Evolutionary conservation across 2,113 vertebrate species (phyloP), one percentile per base, ranked within the genome.

Genomic region (Poeciliopsis retropinna): DNA sequence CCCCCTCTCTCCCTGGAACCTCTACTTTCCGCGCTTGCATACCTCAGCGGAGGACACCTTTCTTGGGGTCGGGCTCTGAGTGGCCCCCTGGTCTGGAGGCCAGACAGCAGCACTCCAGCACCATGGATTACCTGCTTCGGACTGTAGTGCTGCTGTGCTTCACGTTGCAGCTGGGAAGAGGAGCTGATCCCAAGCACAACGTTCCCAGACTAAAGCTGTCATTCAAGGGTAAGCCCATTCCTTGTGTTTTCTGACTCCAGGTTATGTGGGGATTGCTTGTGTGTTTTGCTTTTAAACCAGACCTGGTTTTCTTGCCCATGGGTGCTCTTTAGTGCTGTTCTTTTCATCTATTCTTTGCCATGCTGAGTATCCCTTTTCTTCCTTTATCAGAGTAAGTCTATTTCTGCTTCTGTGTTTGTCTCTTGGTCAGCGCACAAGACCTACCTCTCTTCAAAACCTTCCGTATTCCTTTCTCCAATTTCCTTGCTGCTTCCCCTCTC

Each of bases 121-220:
- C 96, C 96, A 99, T 99, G 97, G 97, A 97, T 96, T 96, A 96
- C 93, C 92, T 96, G 90, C 83, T 94, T 90, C 91, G 96, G 94
- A 94, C 96, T 93, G 94, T 95, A 94, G 94, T 95, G 93, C 93
- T 98, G 91, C 94, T 97, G 93, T 96, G 95, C 88, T 95, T 95
- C 94, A 94, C 92, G 80, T 91, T 96, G 87, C 94, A 96, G 92
- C 92, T 93, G 5, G 94, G 94, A 72, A 94, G 91, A 94, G 96
- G 94, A 83, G 94, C 92, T 67, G 95, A 96, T 88, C 94, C 94
- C 90, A 96, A 95, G 94, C 97, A 93, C 94, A 97, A 95, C n/a
- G 96, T 97, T 87, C 97, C 98, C 22, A 95, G 98, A 88, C 95
- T 99, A 90, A 97, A 94, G 95, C 95, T 99, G 70, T 96, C 98